Percentiles rank a stretch among this genome's conserved stretches.
phyloP scores from a whole-genome alignment of 2,113 vertebrate species.

The Coracopsis vasa region DNA sequence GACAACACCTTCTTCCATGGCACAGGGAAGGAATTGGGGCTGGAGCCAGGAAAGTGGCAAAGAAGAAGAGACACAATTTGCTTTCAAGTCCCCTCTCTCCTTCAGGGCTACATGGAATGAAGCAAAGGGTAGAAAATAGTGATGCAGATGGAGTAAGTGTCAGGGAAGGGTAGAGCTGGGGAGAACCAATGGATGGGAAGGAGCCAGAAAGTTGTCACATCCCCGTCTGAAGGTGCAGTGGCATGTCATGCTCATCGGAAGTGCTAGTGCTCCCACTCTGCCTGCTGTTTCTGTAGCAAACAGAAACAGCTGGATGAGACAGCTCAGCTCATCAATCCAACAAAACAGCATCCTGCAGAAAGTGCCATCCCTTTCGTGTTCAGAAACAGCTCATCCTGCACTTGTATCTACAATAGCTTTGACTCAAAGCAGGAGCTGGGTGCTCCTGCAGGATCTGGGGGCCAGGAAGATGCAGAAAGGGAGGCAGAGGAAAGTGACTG shows the following conservation, averaged over 20 bases:
- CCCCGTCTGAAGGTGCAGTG: not conserved
- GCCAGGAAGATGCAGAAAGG: not conserved
- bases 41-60: not conserved
- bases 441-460: not conserved
- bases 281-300: not conserved
- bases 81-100: not conserved
- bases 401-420: not conserved
- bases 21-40: not conserved
- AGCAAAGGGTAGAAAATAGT: not conserved
- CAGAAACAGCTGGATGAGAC: not conserved
- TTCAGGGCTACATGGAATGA: not conserved
- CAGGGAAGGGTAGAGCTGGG: not conserved
- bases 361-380: rapidly evolving
- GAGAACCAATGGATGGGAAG: not conserved
- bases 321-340: not conserved
- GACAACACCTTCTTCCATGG: not conserved
- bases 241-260: rapidly evolving
- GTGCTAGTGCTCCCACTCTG: not conserved
- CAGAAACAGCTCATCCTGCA: rapidly evolving
- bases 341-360: not conserved
- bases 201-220: not conserved
- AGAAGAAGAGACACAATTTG: not conserved
- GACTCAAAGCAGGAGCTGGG: not conserved
- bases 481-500: not conserved
- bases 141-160: not conserved